Conservation (phyloP, 2,113 vertebrate species). For the Lepus europaeus region DNA sequence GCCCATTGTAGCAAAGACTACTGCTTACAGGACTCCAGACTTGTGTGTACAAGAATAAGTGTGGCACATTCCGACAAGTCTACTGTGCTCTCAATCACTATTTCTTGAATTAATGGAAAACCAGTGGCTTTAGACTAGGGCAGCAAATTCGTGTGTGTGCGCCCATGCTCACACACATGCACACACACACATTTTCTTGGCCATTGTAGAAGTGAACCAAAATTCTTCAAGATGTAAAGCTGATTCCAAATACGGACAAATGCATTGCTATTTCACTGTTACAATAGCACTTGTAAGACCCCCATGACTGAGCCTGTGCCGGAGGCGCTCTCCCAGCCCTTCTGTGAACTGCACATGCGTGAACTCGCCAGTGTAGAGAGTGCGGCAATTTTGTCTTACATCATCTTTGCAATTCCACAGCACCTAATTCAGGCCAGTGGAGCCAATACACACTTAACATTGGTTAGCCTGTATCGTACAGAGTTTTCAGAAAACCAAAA, state of each 20-base stretch:
- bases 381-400: slow-evolving; percentile 12
- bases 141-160: background rate
- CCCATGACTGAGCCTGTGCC: background rate
- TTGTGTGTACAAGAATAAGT: background rate
- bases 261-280: background rate
- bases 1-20: slow-evolving; percentile 34
- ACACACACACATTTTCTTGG: background rate
- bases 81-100: slow-evolving; percentile 1
- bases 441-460: slow-evolving; percentile 10
- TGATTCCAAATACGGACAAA: slow-evolving; percentile 4
- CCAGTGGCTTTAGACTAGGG: slow-evolving; percentile 6
- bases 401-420: slow-evolving; percentile 8
- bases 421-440: slow-evolving; percentile 2
- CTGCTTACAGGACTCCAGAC: background rate
- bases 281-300: background rate
- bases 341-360: background rate
- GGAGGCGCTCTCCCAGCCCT: background rate
- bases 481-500: slow-evolving; percentile 58
- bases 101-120: slow-evolving; percentile 29
- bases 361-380: background rate
- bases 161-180: background rate
- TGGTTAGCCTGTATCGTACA: background rate
- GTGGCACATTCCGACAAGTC: background rate
- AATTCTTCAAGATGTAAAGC: slow-evolving; percentile 58
- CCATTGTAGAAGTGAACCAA: background rate